These are phyloP conservation scores for Syrphus vitripennis DNA, from an alignment of 2,888 invertebrate species.

Conservation along the genomic window DNA sequence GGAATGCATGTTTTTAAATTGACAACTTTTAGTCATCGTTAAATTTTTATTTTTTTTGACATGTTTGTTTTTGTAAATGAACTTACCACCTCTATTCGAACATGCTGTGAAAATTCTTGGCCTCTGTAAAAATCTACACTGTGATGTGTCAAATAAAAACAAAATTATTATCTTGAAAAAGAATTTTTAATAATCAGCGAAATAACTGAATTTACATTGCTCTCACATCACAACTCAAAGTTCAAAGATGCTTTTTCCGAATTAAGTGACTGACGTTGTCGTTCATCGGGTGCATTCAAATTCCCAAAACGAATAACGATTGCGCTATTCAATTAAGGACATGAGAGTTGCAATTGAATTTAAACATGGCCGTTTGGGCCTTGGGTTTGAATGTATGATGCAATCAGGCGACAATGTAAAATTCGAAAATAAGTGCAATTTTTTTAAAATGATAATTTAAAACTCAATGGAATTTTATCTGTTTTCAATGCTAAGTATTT, in stretches of 20 bases:
- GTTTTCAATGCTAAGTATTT: no score
- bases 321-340: slow-evolving; percentile 38
- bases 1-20: slow-evolving; percentile 12
- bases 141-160: background rate
- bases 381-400: background rate
- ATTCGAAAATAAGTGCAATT: no score
- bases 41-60: no score
- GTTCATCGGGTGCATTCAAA: background rate
- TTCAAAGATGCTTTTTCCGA: slow-evolving; percentile 8
- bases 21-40: slow-evolving; percentile 7
- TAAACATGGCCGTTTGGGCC: background rate
- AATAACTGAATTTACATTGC: background rate
- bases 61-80: background rate
- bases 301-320: slow-evolving; percentile 18
- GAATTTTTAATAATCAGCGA: background rate
- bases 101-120: background rate
- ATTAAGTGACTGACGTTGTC: slow-evolving; percentile 4
- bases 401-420: background rate
- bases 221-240: background rate
- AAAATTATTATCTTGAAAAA: background rate
- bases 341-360: background rate
- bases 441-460: no score
- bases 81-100: background rate
- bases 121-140: no score
- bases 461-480: no score